These are phyloP conservation scores for Gavialis gangeticus DNA, from an alignment of 2,113 vertebrate genomes.

Conservation along the genomic window DNA sequence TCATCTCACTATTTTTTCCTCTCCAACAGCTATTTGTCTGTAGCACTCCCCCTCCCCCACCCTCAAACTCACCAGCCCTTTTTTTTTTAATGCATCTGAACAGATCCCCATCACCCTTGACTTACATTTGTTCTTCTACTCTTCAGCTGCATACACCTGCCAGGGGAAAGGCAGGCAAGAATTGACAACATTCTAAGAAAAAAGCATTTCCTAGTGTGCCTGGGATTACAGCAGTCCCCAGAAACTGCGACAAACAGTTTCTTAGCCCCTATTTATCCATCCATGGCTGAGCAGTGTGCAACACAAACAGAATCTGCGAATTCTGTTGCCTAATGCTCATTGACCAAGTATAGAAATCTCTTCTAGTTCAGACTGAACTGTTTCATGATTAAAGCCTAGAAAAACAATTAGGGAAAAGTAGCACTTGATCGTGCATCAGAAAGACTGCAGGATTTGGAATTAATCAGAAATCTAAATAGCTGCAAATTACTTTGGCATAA, in stretches of 20 bases:
- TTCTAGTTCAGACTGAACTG: not conserved
- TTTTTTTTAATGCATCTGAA: not conserved
- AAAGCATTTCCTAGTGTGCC: not conserved
- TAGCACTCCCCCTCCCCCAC: no score
- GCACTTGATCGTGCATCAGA: not conserved
- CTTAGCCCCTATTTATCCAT: not conserved
- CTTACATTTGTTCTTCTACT: not conserved
- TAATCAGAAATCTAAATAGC: not conserved
- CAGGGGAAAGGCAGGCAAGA: not conserved
- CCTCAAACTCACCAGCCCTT: no score
- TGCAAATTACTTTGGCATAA: not conserved
- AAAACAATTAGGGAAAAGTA: not conserved
- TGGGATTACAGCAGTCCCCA: not conserved
- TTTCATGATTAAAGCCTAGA: not conserved
- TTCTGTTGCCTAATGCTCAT: not conserved
- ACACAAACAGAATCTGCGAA: not conserved
- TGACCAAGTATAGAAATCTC: not conserved
- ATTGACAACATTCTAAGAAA: not conserved
- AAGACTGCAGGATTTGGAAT: not conserved
- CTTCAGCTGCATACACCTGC: not conserved
- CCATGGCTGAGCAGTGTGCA: not conserved
- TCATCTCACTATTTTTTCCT: no score
- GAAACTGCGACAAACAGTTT: not conserved
- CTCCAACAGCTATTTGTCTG: no score
- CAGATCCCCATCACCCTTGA: not conserved